Evolutionary conservation across 2,888 invertebrate species (phyloP), one percentile per base, ranked within the genome.

Genomic region (Minunthozetes semirufus): DNA sequence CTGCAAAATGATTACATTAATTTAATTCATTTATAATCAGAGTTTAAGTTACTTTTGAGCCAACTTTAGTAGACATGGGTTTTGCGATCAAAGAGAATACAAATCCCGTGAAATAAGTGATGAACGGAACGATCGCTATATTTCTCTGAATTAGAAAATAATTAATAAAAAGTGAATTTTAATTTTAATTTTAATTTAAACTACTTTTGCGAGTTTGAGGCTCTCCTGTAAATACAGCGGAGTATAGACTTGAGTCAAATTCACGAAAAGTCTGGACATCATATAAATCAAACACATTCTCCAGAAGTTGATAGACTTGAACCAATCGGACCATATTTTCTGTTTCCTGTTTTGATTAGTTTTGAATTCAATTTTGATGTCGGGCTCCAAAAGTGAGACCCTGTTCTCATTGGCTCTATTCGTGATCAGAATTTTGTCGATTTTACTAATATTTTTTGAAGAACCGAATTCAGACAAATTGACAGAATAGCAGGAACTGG

Each of bases 231-330:
- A 86, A 83, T 92, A 95, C 79, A 94, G 85, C 0, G 94, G 93
- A 79, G 94, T 88, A 82, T 94, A 95, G 1, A 94, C 90, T 79
- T 94, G 88, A 77, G 91, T 90, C 61, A 94, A 84, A 76, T 93
- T 94, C 81, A 92, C 90, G 83, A 91, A 93, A 38, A 95, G 84
- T 78, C 94, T 87, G 17, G 93, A 90, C 72, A 90, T 89, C 82
- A 94, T 93, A 82, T 95, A 94, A 68, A 94, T 85, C 8, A 88
- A 83, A 6, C 90, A 93, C 42, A 94, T 88, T 89, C 91, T 81
- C 50, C 59, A 76, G 29, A 76, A 76, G 48, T 68, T 46, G 5
- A n/a, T 29, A 9, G 25, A 70, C 15, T 19, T 66, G 29, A 74
- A 17, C 74, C 74, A 74, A 48, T 74, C 48, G 1, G 48, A 70